A percentile compares a stretch with the other conserved stretches of the same genome.
These are phyloP conservation scores for Andrena haemorrhoa DNA, from an alignment of 2,888 invertebrate species.

Conservation along the genomic window DNA sequence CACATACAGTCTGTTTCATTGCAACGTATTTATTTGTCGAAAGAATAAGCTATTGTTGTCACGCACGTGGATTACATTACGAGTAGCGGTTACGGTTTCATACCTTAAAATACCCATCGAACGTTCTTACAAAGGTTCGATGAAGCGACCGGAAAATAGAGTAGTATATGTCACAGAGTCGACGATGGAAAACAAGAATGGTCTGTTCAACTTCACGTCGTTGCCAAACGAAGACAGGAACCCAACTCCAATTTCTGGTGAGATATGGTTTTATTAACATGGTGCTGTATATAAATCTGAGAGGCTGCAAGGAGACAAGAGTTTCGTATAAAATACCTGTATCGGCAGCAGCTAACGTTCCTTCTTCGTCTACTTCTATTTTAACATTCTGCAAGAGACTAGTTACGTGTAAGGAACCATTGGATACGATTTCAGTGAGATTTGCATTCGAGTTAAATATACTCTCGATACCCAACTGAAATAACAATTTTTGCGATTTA, in stretches of 20 bases:
- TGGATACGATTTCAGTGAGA: conserved; percentile 86
- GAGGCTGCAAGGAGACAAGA: not conserved
- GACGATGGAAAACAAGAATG: conserved; percentile 88
- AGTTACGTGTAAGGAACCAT: conserved; percentile 85
- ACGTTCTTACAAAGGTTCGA: conserved; percentile 83
- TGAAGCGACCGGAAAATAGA: conserved; percentile 89
- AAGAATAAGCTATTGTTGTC: not conserved
- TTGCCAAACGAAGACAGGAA: conserved; percentile 84
- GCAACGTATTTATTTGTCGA: not conserved
- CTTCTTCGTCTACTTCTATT: conserved; percentile 89
- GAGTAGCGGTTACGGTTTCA: not conserved
- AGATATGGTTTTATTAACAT: not conserved
- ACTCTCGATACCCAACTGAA: conserved; percentile 87
- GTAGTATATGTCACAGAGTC: conserved; percentile 86
- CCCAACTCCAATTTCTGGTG: conserved; percentile 24
- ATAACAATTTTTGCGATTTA: conserved; percentile 21
- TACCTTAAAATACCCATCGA: conserved; percentile 5
- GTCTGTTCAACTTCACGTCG: conserved; percentile 86
- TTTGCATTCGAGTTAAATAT: conserved; percentile 87
- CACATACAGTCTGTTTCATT: not conserved
- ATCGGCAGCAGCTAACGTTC: conserved; percentile 89
- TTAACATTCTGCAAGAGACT: conserved; percentile 88
- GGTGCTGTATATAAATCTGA: not conserved
- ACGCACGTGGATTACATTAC: not conserved
- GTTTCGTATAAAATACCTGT: conserved; percentile 82